Evolutionary conservation across 2,888 invertebrate species (phyloP).

Genomic region (Ecdyonurus torrentis): DNA sequence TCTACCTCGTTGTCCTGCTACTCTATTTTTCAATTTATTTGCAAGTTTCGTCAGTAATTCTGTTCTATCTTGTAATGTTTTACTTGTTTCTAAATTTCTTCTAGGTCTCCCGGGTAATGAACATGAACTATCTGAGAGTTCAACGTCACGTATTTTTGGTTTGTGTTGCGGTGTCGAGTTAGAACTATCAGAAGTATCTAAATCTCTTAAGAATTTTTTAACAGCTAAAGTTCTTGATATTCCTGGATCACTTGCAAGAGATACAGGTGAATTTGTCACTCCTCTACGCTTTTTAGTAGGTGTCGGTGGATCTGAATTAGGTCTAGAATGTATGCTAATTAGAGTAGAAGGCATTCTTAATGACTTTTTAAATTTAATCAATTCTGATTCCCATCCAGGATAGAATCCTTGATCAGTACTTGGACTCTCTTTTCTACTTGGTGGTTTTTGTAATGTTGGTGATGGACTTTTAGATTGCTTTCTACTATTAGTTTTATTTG

Average conservation of each 20-base stretch:
- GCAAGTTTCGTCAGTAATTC: not conserved
- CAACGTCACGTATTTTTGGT: not conserved
- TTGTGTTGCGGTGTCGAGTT: not conserved
- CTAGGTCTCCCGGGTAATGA: not conserved
- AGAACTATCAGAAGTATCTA: not conserved
- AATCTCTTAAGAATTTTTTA: not conserved
- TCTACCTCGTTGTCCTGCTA: not conserved
- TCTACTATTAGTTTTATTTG: no score
- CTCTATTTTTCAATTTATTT: not conserved
- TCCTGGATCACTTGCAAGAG: not conserved
- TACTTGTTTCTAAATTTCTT: not conserved
- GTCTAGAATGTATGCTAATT: slow-evolving; percentile 40
- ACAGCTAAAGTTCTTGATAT: not conserved
- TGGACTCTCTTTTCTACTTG: slow-evolving; percentile 10
- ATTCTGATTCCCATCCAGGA: slow-evolving; percentile 70
- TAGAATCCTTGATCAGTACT: slow-evolving; percentile 38
- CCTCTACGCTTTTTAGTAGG: not conserved
- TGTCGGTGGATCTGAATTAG: not conserved
- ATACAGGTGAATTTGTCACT: not conserved
- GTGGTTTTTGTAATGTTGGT: slow-evolving; percentile 18
- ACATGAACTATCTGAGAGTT: not conserved
- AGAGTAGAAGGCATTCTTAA: slow-evolving; percentile 64
- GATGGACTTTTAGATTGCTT: slow-evolving; percentile 21
- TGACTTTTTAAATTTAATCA: slow-evolving; percentile 65
- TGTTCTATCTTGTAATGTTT: no score